These are phyloP conservation scores for Choloepus hoffmanni DNA, from an alignment of 2,113 vertebrate genomes.

Conservation along the genomic window DNA sequence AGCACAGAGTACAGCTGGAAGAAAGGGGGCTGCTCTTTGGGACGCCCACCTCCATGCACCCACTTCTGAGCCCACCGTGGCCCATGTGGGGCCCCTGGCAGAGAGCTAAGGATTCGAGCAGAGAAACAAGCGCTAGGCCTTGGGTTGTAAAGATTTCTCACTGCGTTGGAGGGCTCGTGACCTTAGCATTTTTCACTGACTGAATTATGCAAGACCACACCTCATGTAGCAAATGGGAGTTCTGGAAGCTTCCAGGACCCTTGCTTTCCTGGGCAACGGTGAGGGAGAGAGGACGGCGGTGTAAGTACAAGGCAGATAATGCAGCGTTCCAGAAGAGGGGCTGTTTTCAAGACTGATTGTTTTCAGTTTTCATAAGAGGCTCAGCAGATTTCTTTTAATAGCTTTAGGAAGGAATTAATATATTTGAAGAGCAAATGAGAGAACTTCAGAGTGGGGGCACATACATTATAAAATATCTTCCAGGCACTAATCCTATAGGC, in stretches of 20 bases:
- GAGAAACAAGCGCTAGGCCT: constrained; percentile 53
- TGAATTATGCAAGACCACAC: fast-evolving
- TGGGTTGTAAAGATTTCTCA: neutral
- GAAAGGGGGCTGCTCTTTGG: neutral
- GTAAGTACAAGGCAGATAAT: neutral
- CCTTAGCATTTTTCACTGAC: neutral
- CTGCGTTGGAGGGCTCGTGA: neutral
- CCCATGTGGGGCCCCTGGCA: too few relatives aligned
- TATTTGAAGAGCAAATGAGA: constrained; percentile 80
- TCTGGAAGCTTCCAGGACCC: neutral
- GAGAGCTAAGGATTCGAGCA: neutral
- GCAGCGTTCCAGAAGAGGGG: neutral
- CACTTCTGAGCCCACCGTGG: too few relatives aligned
- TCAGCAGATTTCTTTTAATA: constrained; percentile 60
- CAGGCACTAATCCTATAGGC: constrained; percentile 71
- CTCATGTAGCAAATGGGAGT: constrained; percentile 57
- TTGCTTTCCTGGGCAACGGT: neutral
- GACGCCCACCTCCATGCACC: neutral
- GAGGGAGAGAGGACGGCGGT: neutral
- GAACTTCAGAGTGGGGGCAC: constrained; percentile 60
- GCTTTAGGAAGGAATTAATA: constrained; percentile 71
- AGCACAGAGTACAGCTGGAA: too few relatives aligned
- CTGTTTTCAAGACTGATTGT: constrained; percentile 50
- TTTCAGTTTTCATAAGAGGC: constrained; percentile 59
- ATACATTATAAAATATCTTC: constrained; percentile 56